Percentiles rank a stretch among this genome's conserved stretches.
Evolutionary conservation across 2,113 vertebrate genomes (phyloP).

Genomic region (Polyodon spathula): DNA sequence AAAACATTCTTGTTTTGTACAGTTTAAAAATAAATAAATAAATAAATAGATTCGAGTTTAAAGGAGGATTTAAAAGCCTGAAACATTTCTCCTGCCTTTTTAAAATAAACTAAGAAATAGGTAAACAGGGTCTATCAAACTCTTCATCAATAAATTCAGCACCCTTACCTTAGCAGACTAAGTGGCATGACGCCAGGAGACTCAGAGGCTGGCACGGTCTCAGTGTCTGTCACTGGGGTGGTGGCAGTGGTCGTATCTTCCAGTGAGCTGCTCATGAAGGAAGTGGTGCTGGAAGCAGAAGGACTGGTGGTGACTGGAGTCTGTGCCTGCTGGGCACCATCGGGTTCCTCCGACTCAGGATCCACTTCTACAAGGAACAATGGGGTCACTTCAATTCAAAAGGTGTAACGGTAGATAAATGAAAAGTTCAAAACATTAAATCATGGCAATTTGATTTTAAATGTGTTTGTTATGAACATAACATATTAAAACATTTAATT

Average conservation of each 20-base stretch:
- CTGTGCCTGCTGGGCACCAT: conserved; percentile 77
- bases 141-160: no score
- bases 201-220: conserved; percentile 86
- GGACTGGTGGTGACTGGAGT: conserved; percentile 94
- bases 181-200: conserved; percentile 96
- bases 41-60: neutral
- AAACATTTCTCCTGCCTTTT: no score
- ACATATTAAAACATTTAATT: no score
- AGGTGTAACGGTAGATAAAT: neutral
- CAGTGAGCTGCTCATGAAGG: conserved; percentile 96
- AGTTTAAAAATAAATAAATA: neutral
- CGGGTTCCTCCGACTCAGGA: conserved; percentile 73
- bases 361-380: conserved; percentile 55
- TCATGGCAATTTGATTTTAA: no score
- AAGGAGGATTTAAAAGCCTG: no score
- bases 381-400: neutral
- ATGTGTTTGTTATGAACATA: no score
- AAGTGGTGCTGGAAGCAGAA: conserved; percentile 93
- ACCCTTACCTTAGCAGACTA: conserved; percentile 80
- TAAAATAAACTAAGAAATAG: no score
- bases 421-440: neutral
- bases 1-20: no score
- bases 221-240: conserved; percentile 90
- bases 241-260: conserved; percentile 96
- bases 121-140: no score